Percentiles rank a stretch among this genome's conserved stretches.
Evolutionary conservation across 2,113 vertebrate genomes (phyloP).

Genomic region (Gyps fulvus): DNA sequence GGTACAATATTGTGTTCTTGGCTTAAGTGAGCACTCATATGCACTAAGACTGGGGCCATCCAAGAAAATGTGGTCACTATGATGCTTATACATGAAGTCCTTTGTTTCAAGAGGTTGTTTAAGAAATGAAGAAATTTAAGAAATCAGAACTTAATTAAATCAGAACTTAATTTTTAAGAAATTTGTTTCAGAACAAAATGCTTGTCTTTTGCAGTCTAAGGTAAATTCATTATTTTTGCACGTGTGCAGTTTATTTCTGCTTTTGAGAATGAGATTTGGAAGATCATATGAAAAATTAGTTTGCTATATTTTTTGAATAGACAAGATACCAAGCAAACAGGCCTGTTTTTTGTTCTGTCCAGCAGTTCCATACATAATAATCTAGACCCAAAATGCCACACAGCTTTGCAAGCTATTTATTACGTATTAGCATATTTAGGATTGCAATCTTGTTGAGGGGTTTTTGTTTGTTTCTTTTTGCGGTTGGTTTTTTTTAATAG

Average conservation of each 20-base stretch:
- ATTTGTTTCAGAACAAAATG: background rate
- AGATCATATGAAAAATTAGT: background rate
- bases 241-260: background rate
- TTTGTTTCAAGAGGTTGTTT: background rate
- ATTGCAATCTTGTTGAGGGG: background rate
- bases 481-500: background rate
- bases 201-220: background rate
- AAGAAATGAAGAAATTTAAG: background rate
- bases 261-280: background rate
- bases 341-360: background rate
- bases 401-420: background rate
- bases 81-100: background rate
- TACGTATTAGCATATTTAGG: background rate
- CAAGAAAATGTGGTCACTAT: background rate
- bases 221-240: background rate
- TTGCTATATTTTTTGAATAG: background rate
- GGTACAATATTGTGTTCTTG: background rate
- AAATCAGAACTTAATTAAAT: background rate
- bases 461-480: rapidly evolving
- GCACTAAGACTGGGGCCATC: background rate
- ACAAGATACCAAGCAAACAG: background rate
- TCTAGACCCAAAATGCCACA: background rate
- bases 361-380: background rate
- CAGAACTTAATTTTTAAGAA: background rate
- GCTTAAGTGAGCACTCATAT: background rate